Evolutionary conservation across 2,797 vertebrate species (phyloP).

Genomic region (Ceyx erithaca): DNA sequence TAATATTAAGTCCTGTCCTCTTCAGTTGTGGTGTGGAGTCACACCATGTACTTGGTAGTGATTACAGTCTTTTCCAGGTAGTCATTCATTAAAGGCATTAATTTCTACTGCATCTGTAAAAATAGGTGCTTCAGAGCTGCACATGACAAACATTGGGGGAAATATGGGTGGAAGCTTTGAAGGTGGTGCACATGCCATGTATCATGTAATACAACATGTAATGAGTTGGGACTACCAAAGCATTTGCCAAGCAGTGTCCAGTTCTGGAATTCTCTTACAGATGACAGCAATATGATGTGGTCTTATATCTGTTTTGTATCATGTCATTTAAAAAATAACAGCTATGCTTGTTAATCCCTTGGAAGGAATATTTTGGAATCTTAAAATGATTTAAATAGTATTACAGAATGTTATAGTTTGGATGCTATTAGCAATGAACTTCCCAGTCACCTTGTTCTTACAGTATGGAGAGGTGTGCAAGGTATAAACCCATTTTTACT

Average conservation of each 20-base stretch:
- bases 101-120: not conserved
- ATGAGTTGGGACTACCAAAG: not conserved
- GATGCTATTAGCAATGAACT: not conserved
- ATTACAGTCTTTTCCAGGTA: not conserved
- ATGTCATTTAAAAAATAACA: not conserved
- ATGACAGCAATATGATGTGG: not conserved
- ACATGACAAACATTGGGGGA: not conserved
- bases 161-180: not conserved
- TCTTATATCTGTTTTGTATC: not conserved
- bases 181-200: not conserved
- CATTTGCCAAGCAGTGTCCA: not conserved
- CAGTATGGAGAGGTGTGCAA: not conserved
- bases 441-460: not conserved
- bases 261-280: not conserved
- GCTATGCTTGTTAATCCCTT: not conserved
- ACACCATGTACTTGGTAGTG: not conserved
- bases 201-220: too few species aligned
- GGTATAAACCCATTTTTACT: not conserved
- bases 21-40: not conserved
- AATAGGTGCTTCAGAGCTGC: not conserved
- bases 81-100: not conserved
- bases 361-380: not conserved
- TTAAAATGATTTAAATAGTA: not conserved
- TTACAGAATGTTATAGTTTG: not conserved
- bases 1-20: not conserved